Conservation (phyloP, 2,113 vertebrate species). For the Aix galericulata region DNA sequence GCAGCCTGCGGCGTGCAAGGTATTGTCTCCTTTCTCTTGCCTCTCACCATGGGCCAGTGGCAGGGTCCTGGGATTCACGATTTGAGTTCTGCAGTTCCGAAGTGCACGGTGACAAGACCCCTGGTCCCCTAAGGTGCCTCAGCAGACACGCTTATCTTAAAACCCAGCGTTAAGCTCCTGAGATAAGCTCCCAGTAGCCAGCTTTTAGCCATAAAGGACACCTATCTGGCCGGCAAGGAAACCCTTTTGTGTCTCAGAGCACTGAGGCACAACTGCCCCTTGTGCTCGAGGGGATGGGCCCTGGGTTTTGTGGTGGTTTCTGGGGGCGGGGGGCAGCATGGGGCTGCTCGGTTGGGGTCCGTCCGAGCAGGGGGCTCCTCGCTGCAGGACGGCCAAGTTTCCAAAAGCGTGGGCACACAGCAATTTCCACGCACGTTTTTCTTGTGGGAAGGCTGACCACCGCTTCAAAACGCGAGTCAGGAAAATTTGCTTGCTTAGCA, state of each 20-base stretch:
- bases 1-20: slow-evolving; percentile 44
- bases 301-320: background rate
- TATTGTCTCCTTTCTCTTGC: background rate
- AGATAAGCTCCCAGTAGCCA: background rate
- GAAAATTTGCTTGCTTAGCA: background rate
- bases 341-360: too few relatives aligned
- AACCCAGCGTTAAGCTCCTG: rapidly evolving
- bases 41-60: too few relatives aligned
- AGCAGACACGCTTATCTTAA: background rate
- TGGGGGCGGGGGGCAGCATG: background rate
- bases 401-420: background rate
- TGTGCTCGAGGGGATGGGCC: background rate
- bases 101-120: rapidly evolving
- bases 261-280: background rate
- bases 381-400: background rate
- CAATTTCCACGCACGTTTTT: rapidly evolving
- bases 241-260: background rate
- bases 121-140: background rate
- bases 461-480: too few relatives aligned
- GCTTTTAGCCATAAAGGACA: too few relatives aligned
- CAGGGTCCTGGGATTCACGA: rapidly evolving
- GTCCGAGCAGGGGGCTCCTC: background rate
- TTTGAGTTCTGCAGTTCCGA: background rate
- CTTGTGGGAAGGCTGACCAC: background rate
- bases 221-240: background rate